Base-by-base conservation (phyloP, 2,888 invertebrate genomes). In the Callyntrura sp. region DNA sequence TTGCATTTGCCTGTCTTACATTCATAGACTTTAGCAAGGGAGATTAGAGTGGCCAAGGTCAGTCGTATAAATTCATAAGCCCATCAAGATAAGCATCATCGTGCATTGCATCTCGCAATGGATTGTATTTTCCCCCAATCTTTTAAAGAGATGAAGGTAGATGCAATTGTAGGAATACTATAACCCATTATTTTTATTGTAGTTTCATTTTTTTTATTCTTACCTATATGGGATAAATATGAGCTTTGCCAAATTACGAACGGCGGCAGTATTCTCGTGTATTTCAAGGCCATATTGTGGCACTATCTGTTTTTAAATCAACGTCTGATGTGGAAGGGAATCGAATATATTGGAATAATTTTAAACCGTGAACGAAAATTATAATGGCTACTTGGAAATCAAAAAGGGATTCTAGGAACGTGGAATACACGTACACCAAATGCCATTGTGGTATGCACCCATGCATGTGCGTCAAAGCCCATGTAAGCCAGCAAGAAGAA, bases 11-110 rank as follows among this genome's bases (percentile, higher is more conserved):
- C 35, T 35, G 35, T 35, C 35, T 35, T 35, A 35, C 35, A 14
- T 65, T 28, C 28, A 65, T n/a, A 25, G 12, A 65, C 68, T n/a
- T 28, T 43, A 70, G 43, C 35, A 70, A 70, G 43, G 4, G 9
- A 70, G 68, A 70, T 70, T 70, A 35, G 43, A n/a, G 68, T 70
- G 43, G n/a, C 68, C 68, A 70, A 70, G 68, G 68, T 70, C 68
- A 70, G 68, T 43, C 68, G 68, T 43, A 43, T 17, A 43, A 43
- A 70, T 70, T 65, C 25, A 28, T 65, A n/a, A 65, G 25, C n/a
- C 68, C 68, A 70, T 70, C 43, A 70, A 43, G 68, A 70, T 70
- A 70, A 70, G 28, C 43, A 70, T 70, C 68, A 35, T 70, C 68
- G 14, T 70, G 62, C 62, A 43, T 43, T 35, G 14, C 20, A 8